Base-by-base conservation (phyloP, 1,140 invertebrate species). In the Aphelenchoides fujianensis region DNA sequence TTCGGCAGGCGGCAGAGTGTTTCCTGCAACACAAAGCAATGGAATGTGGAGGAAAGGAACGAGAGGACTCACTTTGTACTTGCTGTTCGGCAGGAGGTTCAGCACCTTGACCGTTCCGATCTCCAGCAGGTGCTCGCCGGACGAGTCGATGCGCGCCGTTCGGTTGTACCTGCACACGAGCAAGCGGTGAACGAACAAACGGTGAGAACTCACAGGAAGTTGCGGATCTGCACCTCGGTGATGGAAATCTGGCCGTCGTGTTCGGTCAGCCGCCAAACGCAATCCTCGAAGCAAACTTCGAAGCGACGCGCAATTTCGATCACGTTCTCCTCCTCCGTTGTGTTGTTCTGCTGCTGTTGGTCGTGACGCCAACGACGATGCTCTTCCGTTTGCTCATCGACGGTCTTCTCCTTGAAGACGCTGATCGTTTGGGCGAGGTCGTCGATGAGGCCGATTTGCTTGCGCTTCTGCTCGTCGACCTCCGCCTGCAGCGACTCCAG, bases 221-320 rank as follows among this genome's bases (percentile, higher is more conserved):
- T 97, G 63, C 92, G 92, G 0, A 99, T 89, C 23, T 94, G 90
- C 41, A 98, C 87, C 87, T 99, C 95, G 1, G 95, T 92, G 74
- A 98, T 94, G 57, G 94, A 95, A 57, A 98, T 89, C 85, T 97
- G 95, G 0, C 96, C 95, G 88, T 98, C 95, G 3, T 91, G 90
- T 85, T 98, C 94, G 0, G 95, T 99, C 30, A 99, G 88, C 64
- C 94, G 86, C 96, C 96, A 99, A 75, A 94, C 91, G n/a, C 95
- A 95, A 85, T 95, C 92, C 85, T 97, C 96, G 84, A 99, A 98
- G 85, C 93, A 97, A 75, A 99, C 96, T 88, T 98, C 95, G 84
- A 94, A 95, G 28, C 92, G 90, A 53, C 94, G 87, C 5, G 93
- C 91, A 35, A 93, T 90, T 1, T 90, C 90, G 0, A 85, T 81